Base-by-base conservation (phyloP, 2,888 invertebrate species). In the Chaetogeoica ovagalla region DNA sequence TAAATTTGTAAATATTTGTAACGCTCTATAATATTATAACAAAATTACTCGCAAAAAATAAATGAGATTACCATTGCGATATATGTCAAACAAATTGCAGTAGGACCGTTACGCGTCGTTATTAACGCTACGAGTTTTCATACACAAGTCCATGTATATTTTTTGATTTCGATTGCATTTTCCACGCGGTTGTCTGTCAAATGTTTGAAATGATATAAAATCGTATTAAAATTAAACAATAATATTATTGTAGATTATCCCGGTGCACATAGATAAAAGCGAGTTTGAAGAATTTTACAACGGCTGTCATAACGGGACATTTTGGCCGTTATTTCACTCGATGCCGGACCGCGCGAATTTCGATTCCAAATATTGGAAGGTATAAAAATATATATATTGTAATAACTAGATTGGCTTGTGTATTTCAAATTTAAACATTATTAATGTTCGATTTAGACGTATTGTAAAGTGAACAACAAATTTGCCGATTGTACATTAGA, bases 271-370 rank as follows among this genome's bases (percentile, higher is more conserved):
- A 13, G 85, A 85, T n/a, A 84, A 85, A 63, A 84, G 84, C 48
- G 83, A 84, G 72, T 86, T 87, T 82, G 85, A 86, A 83, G 84
- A 84, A 43, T 87, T 85, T 83, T 87, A 87, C 84, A 87, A 87
- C 81, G 87, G 87, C 5, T 87, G 86, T 82, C 87, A 87, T 83
- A 87, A 87, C 83, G 87, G 85, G 2, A 86, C 87, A 13, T 86
- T 87, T 77, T 87, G 87, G 87, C 87, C 87, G 1, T 84, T 87
- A 17, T 86, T 87, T 82, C 87, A 87, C 82, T 87, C 86, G 6
- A 86, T 87, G 86, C 86, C 87, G 2, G 87, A 87, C 82, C 83
- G 86, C 69, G 86, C 86, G 7, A 84, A 85, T 15, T 87, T 86
- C 82, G 84, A 85, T 52, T 84, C 84, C 19, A 86, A 86, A 21